Conservation (phyloP, 2,797 vertebrate species). For the Parauchenoglanis punctatus region DNA sequence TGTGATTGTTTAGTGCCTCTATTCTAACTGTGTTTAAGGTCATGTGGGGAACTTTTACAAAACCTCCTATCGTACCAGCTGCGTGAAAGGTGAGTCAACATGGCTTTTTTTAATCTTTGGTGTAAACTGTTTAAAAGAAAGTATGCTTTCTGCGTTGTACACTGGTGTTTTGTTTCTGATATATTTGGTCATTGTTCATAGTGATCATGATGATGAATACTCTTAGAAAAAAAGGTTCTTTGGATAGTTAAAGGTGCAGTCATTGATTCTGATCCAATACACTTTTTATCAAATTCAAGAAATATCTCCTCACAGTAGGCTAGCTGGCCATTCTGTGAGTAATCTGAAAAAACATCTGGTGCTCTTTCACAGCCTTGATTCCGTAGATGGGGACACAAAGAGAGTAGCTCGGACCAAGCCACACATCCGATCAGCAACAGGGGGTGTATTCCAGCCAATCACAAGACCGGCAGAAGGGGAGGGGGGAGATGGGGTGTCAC, state of each 20-base stretch:
- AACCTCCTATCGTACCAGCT: not conserved
- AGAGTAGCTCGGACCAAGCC: too few species aligned
- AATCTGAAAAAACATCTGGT: too few species aligned
- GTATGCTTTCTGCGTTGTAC: not conserved
- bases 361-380: too few species aligned
- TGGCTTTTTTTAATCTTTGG: not conserved
- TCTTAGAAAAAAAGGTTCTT: not conserved
- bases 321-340: too few species aligned
- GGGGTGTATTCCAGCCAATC: too few species aligned
- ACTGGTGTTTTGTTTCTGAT: conserved; percentile 38
- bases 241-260: not conserved
- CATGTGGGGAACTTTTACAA: not conserved
- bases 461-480: too few species aligned
- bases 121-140: conserved; percentile 24
- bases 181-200: conserved; percentile 45
- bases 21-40: conserved; percentile 22
- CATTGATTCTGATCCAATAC: too few species aligned
- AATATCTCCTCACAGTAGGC: too few species aligned
- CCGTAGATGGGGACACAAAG: too few species aligned
- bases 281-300: too few species aligned
- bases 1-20: conserved; percentile 33
- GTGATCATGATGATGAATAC: conserved; percentile 17
- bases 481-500: too few species aligned
- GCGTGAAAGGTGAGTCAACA: not conserved
- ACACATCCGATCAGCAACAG: too few species aligned